Evolutionary conservation across 2,797 vertebrate genomes (phyloP), one percentile per base, ranked within the genome.

Genomic region (Hydrocynus forskahlii): DNA sequence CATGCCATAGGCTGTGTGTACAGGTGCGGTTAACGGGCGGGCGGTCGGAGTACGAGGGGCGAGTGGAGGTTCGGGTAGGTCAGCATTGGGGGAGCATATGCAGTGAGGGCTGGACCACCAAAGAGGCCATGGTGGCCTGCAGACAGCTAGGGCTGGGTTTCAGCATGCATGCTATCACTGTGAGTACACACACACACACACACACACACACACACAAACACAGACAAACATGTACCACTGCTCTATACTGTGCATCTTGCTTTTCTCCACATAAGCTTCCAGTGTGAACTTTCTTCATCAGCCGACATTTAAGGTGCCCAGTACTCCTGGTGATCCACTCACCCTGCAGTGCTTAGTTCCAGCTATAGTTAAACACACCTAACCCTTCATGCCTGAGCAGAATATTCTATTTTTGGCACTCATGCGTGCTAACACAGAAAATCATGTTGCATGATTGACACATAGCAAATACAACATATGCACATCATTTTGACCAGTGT

Each of bases 121-220:
- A 90, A 87, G 96, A 97, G 85, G 96, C 96, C 81, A 96, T 96
- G 96, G 96, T 97, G 92, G 96, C 91, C 79, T 97, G 97, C 92
- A 95, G 95, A 83, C 96, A 96, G 94, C 95, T 97, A 81, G 95
- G 96, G 90, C 93, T 97, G 75, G 96, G 96, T 83, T 97, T 96
- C 92, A 94, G 96, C 89, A 92, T 96, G 95, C 96, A 97, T 23
- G 96, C 96, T 0, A 89, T 97, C 90, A 97, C 92, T 90, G 96
- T 97, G 93, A 95, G 96, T 97, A 93, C 73, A 81, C 57, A 77
- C 71, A 67, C 45, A 57, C 57, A 57, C 48, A 25, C 40, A 29
- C 21, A 82, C 23, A 23, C 43, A 52, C 19, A 57, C 57, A 57
- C 48, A 25, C 40, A 29, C 21, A 82, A 25, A 23, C 43, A 52